Percentiles rank a stretch among this genome's conserved stretches.
Evolutionary conservation across 1,140 invertebrate species (phyloP).

Genomic region (Polypedilum pembai): DNA sequence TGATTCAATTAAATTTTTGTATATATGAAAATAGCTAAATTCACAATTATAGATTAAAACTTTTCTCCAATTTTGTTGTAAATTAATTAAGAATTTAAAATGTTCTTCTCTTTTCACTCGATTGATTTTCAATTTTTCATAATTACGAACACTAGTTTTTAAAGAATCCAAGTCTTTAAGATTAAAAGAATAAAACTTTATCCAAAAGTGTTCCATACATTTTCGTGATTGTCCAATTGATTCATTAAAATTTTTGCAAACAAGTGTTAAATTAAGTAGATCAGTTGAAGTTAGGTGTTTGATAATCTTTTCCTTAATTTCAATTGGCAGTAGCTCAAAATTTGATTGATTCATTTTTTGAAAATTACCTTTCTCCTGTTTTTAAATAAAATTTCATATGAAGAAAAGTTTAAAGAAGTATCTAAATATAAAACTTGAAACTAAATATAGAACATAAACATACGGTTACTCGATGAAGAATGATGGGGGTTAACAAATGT

Average conservation of each 20-base stretch:
- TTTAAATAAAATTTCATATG: background rate
- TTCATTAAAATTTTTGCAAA: background rate
- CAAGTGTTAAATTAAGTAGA: background rate
- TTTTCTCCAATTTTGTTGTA: background rate
- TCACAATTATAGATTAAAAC: background rate
- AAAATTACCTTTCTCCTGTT: background rate
- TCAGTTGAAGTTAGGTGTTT: background rate
- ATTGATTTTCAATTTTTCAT: background rate
- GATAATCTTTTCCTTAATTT: background rate
- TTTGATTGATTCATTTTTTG: background rate
- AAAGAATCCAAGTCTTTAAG: background rate
- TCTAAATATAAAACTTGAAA: background rate
- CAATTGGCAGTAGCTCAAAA: background rate
- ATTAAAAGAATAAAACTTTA: conserved; percentile 21
- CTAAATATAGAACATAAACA: background rate
- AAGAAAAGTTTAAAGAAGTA: background rate
- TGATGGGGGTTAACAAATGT: background rate
- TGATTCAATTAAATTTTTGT: background rate
- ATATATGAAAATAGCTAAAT: background rate
- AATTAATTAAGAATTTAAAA: background rate
- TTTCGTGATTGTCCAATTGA: background rate
- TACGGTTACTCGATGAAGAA: background rate
- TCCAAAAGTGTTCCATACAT: conserved; percentile 3
- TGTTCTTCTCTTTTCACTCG: background rate
- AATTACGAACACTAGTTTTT: background rate